Evolutionary conservation across 2,113 vertebrate genomes (phyloP), one percentile per base, ranked within the genome.

Genomic region (Porphyrio hochstetteri): DNA sequence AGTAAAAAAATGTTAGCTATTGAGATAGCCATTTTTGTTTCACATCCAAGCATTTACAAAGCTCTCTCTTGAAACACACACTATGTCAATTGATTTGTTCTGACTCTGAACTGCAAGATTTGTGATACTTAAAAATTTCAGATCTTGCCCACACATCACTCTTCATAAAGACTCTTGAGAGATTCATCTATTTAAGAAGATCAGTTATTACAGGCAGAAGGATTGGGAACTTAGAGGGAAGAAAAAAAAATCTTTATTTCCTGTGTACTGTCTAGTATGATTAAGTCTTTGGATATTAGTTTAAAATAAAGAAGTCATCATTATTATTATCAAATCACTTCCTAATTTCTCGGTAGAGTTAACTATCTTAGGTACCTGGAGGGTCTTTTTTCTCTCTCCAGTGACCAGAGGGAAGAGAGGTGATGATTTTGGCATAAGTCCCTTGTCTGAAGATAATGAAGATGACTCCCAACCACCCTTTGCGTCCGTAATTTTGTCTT

Each of bases 401-500:
- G 20, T 80, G 57, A 42, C 24, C 18, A 82, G 27, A 57, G 8
- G 13, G 8, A 84, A 16, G 21, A 91, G 23, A 60, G 4, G 2
- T 50, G 15, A 57, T 35, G 0, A 36, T n/a, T 85, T 92, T 19
- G 44, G 16, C 11, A 6, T 38, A 69, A 11, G 31, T 53, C 44
- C 20, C 25, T 76, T 33, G 33, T 5, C 60, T 60, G 46, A 68
- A 87, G 50, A 19, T 2, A 61, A 29, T 4, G 14, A 85, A 57
- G 25, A 25, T 55, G 35, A 33, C 13, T 65, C 16, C 21, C 24
- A 65, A 0, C 4, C 29, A 61, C 5, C 13, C 2, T 27, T 61
- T 17, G 17, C 16, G 19, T 63, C 38, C 13, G 8, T 52, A 40
- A 29, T 0, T 0, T 76, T 28, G 6, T 44, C 24, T 77, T 53